A percentile compares a stretch with the other conserved stretches of the same genome.
Conservation (phyloP, 2,113 vertebrate genomes). For the Athene cunicularia region DNA sequence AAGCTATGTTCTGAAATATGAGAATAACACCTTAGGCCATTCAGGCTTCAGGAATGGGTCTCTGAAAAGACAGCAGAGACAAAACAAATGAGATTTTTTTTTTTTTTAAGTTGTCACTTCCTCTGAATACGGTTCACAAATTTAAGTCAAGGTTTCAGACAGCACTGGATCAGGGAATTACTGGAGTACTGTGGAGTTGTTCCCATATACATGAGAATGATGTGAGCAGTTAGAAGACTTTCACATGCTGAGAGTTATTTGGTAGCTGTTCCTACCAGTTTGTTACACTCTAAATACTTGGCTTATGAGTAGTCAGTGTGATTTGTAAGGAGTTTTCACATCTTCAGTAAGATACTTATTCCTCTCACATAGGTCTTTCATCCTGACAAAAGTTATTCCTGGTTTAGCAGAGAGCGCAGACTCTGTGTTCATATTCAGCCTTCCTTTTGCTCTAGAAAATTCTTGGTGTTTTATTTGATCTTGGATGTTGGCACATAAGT, state of each 20-base stretch:
- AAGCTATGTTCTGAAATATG: not conserved
- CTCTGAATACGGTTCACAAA: not conserved
- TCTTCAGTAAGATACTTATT: not conserved
- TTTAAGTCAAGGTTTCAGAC: not conserved
- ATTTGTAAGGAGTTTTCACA: not conserved
- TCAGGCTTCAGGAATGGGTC: not conserved
- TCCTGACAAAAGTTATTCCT: not conserved
- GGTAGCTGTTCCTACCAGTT: not conserved
- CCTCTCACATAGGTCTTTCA: not conserved
- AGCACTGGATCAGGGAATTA: not conserved
- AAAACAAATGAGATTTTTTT: not conserved
- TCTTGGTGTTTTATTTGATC: not conserved
- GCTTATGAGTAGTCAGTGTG: not conserved
- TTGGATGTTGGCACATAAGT: not conserved
- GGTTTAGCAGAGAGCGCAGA: not conserved
- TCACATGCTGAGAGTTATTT: not conserved
- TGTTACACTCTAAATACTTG: not conserved
- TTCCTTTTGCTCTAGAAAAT: not conserved
- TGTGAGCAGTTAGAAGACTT: not conserved
- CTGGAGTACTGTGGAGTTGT: not conserved
- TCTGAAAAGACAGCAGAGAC: not conserved
- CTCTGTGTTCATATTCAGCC: not conserved
- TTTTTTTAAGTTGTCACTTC: not conserved
- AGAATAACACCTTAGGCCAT: not conserved
- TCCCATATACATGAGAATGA: not conserved